Conservation (phyloP, 2,888 invertebrate genomes). For the Cantharis nigra region DNA sequence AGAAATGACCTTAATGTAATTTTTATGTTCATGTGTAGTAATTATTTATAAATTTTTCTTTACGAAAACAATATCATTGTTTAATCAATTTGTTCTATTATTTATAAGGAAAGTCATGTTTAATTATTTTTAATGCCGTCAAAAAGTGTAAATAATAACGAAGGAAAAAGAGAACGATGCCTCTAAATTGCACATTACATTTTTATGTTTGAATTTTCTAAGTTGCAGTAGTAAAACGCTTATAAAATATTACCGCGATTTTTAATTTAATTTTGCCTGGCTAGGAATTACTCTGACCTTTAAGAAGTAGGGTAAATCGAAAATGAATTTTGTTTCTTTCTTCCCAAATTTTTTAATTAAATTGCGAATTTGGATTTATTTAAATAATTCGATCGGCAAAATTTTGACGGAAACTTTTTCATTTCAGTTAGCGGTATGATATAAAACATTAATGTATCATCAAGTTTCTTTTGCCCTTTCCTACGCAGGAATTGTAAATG, state of each 20-base stretch:
- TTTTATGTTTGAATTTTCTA: not conserved
- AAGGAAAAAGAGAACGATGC: not conserved
- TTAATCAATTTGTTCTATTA: not conserved
- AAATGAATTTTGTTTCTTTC: not conserved
- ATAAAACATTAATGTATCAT: not conserved
- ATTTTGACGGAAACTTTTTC: not conserved
- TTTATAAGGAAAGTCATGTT: not conserved
- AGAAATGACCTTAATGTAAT: constrained; percentile 2
- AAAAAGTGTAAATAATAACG: not conserved
- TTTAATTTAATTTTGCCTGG: not conserved
- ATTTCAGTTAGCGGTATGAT: not conserved
- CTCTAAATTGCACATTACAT: not conserved
- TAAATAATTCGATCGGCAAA: not conserved
- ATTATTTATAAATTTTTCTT: constrained; percentile 1
- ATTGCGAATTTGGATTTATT: not conserved
- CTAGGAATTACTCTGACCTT: not conserved
- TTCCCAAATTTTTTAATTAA: not conserved
- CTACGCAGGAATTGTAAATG: not conserved
- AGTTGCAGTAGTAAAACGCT: not conserved
- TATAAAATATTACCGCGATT: not conserved
- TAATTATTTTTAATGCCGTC: not conserved
- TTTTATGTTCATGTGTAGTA: not conserved
- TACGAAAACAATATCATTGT: not conserved
- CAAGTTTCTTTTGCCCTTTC: constrained; percentile 4
- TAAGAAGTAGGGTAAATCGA: not conserved